Percentiles rank a stretch among this genome's conserved stretches.
Evolutionary conservation across 2,888 invertebrate genomes (phyloP).

Genomic region (Crossocerus cetratus): DNA sequence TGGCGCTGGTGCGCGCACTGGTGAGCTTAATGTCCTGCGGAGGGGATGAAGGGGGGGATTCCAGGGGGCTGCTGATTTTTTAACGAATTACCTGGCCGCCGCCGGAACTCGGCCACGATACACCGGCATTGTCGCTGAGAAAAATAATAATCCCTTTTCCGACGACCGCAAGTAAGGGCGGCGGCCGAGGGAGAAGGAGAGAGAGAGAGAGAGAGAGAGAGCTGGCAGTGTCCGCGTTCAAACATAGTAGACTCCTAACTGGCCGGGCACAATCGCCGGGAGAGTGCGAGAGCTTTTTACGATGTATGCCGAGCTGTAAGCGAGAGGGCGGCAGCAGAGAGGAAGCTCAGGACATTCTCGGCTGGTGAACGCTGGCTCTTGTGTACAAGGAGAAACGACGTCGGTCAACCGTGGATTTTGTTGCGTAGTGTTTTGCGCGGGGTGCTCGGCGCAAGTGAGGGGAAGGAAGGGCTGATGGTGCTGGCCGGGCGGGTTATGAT

Average conservation of each 20-base stretch:
- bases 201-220: background rate
- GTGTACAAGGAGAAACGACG: constrained; percentile 39
- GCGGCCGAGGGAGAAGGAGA: background rate
- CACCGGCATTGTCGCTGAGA: background rate
- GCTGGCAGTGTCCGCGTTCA: background rate
- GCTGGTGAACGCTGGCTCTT: constrained; percentile 18
- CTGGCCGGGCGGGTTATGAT: constrained; percentile 59
- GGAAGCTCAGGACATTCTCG: constrained; percentile 27
- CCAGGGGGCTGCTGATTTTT: background rate
- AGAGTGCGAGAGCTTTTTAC: constrained; percentile 32
- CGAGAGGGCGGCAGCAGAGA: background rate
- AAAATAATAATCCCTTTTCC: constrained; percentile 1
- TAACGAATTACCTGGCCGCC: background rate
- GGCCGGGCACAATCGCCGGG: constrained; percentile 19
- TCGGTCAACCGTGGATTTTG: constrained; percentile 63
- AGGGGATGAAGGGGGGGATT: no score
- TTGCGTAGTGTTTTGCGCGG: constrained; percentile 38
- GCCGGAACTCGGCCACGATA: background rate
- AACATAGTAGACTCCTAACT: background rate
- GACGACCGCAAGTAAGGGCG: background rate
- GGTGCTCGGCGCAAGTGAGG: background rate
- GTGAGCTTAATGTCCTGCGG: background rate
- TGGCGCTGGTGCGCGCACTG: background rate
- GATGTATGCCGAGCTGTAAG: constrained; percentile 23
- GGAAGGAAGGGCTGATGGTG: constrained; percentile 7